Evolutionary conservation across 2,797 vertebrate species (phyloP).

Genomic region (Chloroceryle amazona): DNA sequence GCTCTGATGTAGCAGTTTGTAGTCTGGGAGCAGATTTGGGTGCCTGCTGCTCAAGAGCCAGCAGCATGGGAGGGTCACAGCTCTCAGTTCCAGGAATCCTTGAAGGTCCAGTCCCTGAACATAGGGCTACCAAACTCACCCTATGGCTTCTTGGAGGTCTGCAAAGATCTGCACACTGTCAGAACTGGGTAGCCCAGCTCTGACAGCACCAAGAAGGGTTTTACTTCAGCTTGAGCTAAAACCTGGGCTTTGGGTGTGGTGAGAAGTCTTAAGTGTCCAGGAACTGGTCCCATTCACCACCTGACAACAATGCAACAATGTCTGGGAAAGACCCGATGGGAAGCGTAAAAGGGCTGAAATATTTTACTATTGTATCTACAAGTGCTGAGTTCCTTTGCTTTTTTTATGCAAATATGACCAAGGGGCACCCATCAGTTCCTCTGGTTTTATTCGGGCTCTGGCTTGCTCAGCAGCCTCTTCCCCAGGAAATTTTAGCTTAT

Average conservation of each 20-base stretch:
- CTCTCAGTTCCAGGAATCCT: background rate
- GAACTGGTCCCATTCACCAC: background rate
- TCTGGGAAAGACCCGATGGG: background rate
- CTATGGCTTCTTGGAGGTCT: background rate
- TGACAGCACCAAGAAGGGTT: background rate
- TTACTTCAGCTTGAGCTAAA: background rate
- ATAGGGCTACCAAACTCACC: accelerated
- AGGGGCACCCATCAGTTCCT: background rate
- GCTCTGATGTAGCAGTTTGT: background rate
- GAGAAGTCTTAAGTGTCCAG: background rate
- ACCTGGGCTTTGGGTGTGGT: background rate
- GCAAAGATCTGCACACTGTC: background rate
- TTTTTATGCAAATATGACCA: background rate
- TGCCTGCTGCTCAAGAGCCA: background rate
- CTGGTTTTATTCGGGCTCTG: background rate
- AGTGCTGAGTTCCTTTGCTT: background rate
- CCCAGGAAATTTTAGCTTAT: background rate
- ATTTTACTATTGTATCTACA: background rate
- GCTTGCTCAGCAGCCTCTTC: background rate
- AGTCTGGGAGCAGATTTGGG: accelerated
- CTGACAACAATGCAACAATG: accelerated
- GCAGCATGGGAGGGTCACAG: background rate
- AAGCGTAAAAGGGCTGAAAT: background rate
- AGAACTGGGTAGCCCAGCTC: background rate
- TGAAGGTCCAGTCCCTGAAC: accelerated